phyloP scores from a whole-genome alignment of 2,797 vertebrate species.

The Picus viridis region DNA sequence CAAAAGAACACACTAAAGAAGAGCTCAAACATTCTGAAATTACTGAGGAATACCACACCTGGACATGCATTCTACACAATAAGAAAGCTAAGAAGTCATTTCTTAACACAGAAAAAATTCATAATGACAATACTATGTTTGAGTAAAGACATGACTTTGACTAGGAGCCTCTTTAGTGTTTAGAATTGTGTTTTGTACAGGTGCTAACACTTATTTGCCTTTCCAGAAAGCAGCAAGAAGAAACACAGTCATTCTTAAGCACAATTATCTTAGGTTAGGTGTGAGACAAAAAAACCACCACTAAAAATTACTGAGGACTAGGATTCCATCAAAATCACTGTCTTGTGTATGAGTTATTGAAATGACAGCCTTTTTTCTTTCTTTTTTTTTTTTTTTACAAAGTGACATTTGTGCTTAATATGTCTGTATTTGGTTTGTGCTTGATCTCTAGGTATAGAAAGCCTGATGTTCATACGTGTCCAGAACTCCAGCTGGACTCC shows the following conservation, averaged over 20 bases:
- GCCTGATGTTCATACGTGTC: not conserved
- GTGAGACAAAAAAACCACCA: not conserved
- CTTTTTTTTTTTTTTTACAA: not conserved
- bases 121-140: not conserved
- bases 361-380: not conserved
- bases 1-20: not conserved
- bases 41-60: not conserved
- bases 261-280: not conserved
- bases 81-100: not conserved
- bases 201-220: not conserved
- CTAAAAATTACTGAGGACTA: not conserved
- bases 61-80: not conserved
- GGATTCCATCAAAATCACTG: not conserved
- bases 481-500: not conserved
- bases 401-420: not conserved
- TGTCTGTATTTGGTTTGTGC: not conserved
- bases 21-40: not conserved
- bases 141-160: not conserved
- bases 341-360: not conserved
- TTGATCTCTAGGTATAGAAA: not conserved
- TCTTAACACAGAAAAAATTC: not conserved
- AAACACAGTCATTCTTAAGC: not conserved
- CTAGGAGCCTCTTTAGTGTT: not conserved
- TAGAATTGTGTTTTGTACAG: not conserved
- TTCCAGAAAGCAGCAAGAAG: not conserved